phyloP scores from a whole-genome alignment of 2,797 vertebrate genomes.

The Threskiornis aethiopicus region DNA sequence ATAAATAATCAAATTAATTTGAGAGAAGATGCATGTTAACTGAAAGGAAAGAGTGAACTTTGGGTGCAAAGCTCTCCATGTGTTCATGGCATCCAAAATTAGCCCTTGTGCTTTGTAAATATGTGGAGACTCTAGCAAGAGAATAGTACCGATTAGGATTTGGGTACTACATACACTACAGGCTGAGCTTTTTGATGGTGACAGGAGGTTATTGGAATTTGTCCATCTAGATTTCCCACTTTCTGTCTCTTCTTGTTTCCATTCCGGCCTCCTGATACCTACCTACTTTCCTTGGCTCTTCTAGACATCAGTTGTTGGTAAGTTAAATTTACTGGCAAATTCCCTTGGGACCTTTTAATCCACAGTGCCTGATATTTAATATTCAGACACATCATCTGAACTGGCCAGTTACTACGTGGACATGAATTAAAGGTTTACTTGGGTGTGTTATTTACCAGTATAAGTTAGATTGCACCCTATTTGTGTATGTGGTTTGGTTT shows the following conservation, averaged over 20 bases:
- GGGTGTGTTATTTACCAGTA: neutral
- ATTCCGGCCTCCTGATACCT: neutral
- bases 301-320: neutral
- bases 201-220: neutral
- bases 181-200: neutral
- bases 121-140: neutral
- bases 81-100: neutral
- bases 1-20: neutral
- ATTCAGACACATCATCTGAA: neutral
- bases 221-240: neutral
- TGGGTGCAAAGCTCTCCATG: neutral
- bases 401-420: fast-evolving
- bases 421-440: neutral
- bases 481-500: neutral
- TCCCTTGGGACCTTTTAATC: neutral
- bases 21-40: neutral
- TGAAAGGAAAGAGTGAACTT: neutral
- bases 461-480: neutral
- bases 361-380: neutral
- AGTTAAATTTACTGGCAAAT: neutral
- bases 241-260: neutral
- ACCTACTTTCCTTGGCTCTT: neutral
- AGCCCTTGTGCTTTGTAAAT: neutral
- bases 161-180: neutral
- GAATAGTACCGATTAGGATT: neutral